These are phyloP conservation scores for Oryzias melastigma DNA, from an alignment of 2,113 vertebrate species.

Conservation along the genomic window DNA sequence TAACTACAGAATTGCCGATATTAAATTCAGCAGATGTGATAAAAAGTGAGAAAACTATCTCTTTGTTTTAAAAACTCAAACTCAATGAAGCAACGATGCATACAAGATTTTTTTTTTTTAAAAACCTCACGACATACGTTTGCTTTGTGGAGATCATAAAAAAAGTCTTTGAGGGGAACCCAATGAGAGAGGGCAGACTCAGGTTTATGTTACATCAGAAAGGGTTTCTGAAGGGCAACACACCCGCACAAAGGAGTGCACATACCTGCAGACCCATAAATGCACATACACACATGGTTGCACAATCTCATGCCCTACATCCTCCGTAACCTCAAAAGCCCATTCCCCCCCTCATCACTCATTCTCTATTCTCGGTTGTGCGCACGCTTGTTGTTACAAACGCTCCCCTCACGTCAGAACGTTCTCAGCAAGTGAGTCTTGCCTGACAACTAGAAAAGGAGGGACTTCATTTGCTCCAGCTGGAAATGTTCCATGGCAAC, in stretches of 20 bases:
- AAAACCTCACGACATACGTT: conserved; percentile 18
- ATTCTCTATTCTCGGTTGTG: conserved; percentile 31
- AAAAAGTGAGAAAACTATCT: too few relatives aligned
- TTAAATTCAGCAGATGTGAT: too few relatives aligned
- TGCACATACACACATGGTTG: conserved; percentile 64
- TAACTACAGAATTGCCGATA: too few relatives aligned
- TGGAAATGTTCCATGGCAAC: conserved; percentile 69
- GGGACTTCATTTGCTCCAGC: conserved; percentile 55
- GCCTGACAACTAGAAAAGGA: conserved; percentile 66
- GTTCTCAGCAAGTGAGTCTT: conserved; percentile 59
- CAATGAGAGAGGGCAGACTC: conserved; percentile 44
- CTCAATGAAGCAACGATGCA: background rate
- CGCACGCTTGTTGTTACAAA: conserved; percentile 6
- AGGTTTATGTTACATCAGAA: conserved; percentile 69
- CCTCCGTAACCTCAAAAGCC: conserved; percentile 61
- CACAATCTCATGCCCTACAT: conserved; percentile 81
- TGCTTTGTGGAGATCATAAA: conserved; percentile 30
- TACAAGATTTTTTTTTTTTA: background rate
- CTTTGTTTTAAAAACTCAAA: too few relatives aligned
- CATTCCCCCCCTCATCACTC: conserved; percentile 51
- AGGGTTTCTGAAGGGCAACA: conserved; percentile 34
- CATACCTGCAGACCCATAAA: conserved; percentile 28
- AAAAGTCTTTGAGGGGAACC: conserved; percentile 50
- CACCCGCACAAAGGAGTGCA: conserved; percentile 31
- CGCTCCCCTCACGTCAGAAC: conserved; percentile 45